Percentiles rank a stretch among this genome's conserved stretches.
Evolutionary conservation across 2,113 vertebrate genomes (phyloP).

Genomic region (Rhea americana): DNA sequence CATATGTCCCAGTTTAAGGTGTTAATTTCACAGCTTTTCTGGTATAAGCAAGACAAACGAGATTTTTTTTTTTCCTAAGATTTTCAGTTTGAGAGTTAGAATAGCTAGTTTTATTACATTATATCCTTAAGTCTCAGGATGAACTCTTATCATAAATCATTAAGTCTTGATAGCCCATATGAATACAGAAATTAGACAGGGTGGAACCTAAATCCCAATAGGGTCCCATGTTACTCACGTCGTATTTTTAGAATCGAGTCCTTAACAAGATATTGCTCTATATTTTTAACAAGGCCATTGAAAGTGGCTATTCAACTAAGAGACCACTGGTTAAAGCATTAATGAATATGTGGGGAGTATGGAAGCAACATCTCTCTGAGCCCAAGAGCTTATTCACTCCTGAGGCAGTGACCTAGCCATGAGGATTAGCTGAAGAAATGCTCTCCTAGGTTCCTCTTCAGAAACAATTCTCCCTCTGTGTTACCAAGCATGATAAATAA

Average conservation of each 20-base stretch:
- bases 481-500: neutral
- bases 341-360: neutral
- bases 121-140: neutral
- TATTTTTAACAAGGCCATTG: neutral
- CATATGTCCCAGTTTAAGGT: neutral
- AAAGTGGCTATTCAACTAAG: neutral
- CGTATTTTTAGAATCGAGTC: neutral
- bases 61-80: neutral
- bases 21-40: neutral
- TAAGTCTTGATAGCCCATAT: neutral
- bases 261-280: neutral
- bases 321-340: neutral
- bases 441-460: neutral
- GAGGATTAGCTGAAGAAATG: neutral
- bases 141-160: neutral
- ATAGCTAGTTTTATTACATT: neutral
- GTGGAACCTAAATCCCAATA: neutral
- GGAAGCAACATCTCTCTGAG: neutral
- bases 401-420: neutral
- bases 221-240: neutral
- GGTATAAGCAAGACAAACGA: neutral
- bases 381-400: neutral
- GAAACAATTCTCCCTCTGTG: neutral
- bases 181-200: neutral
- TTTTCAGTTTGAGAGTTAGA: neutral